Percentiles rank a stretch among this genome's conserved stretches.
phyloP scores from a whole-genome alignment of 1,140 invertebrate genomes.

The Orussus abietinus region DNA sequence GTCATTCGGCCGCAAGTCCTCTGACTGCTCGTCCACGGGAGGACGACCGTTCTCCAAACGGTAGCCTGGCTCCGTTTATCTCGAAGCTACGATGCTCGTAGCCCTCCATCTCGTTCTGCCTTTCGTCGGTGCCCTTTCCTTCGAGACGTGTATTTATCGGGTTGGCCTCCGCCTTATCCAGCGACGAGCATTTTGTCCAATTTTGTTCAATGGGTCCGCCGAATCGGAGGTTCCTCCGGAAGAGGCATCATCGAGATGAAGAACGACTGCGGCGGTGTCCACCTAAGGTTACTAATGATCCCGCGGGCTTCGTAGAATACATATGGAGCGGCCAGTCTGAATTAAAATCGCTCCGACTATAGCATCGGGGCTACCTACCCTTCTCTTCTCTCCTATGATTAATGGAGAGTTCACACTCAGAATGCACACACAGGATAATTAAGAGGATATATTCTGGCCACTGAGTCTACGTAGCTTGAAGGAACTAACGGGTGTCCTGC shows the following conservation, averaged over 20 bases:
- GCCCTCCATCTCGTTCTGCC: too few species aligned
- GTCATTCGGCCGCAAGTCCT: too few species aligned
- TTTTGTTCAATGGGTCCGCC: slow-evolving; percentile 40
- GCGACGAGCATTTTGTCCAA: too few species aligned
- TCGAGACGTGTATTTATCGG: too few species aligned
- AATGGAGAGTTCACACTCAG: slow-evolving; percentile 56
- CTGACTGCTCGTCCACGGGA: too few species aligned
- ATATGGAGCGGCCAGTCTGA: slow-evolving; percentile 49
- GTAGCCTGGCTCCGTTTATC: too few species aligned
- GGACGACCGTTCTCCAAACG: too few species aligned
- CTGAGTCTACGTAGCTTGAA: slow-evolving; percentile 47
- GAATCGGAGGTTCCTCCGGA: slow-evolving; percentile 35
- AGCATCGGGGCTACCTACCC: slow-evolving; percentile 34
- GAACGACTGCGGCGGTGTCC: slow-evolving; percentile 51
- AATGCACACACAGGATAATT: slow-evolving; percentile 56
- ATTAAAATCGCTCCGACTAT: slow-evolving; percentile 49
- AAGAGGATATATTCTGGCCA: slow-evolving; percentile 54
- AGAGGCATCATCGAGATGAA: slow-evolving; percentile 49
- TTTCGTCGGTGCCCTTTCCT: too few species aligned
- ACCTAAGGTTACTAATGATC: slow-evolving; percentile 54
- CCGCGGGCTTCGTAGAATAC: slow-evolving; percentile 43
- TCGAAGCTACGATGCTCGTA: too few species aligned
- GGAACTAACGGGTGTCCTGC: slow-evolving; percentile 45
- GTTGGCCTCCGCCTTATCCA: too few species aligned
- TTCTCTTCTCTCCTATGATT: slow-evolving; percentile 53